Base-by-base conservation (phyloP, 2,113 vertebrate species). In the Campylorhamphus procurvoides region DNA sequence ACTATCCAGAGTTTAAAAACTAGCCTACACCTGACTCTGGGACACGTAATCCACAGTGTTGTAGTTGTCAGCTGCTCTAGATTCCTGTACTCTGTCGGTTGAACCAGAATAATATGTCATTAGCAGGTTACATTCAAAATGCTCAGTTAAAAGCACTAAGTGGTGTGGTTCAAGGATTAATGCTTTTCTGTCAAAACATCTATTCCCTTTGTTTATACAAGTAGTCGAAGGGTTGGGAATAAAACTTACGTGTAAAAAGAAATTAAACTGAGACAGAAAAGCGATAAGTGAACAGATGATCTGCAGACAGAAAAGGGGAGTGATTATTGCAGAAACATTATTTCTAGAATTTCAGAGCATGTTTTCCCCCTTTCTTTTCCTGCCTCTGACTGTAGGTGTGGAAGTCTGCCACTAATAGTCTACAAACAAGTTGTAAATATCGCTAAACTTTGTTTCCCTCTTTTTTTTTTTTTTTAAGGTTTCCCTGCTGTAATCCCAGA, bases 401-500 rank as follows among this genome's bases (percentile, higher is more conserved):
- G 31, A 89, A 63, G 3, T 69, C 39, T 78, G 42, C 37, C 12
- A 39, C 10, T 55, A 56, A 23, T n/a, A 49, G 16, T 37, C 23
- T 67, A 11, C 9, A 59, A n/a, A 63, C 16, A 25, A 14, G 47
- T 58, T 40, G 28, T 3, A 59, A 71, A 47, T 72, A 33, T 79
- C 60, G 44, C 17, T 64, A 44, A 81, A 68, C 4, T 12, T 68
- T 58, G 14, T 67, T 91, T 53, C 3, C 9, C 7, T 3, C 4
- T 3, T 10, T 4, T 31, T 69, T 24, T 49, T 49, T 49, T 33
- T 24, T 53, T 49, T 35, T 10, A 27, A 49, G 8, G 9, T 47
- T 42, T 11, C 3, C 9, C 3, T 0, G 2, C 7, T 7, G 3
- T 62, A 9, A 31, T 76, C 14, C 8, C 4, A 24, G 8, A 20